Percentiles rank a stretch among this genome's conserved stretches.
Evolutionary conservation across 2,113 vertebrate species (phyloP).

Genomic region (Anser brachyrhynchus): DNA sequence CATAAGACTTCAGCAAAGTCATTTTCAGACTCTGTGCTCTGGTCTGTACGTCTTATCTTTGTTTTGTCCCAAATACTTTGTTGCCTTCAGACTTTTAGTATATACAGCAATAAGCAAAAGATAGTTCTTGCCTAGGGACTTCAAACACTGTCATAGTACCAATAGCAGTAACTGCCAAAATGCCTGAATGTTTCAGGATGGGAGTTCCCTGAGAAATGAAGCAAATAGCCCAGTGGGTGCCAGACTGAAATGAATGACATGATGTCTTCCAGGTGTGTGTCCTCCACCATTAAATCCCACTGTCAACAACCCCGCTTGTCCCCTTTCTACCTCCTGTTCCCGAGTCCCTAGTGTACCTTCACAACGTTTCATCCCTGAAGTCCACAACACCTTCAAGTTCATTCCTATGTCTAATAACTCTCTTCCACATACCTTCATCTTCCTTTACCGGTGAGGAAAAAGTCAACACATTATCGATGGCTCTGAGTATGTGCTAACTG

Average conservation of each 20-base stretch:
- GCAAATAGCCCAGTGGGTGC: neutral
- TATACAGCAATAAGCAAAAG: neutral
- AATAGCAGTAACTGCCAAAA: neutral
- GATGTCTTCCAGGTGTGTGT: slow-evolving; percentile 16
- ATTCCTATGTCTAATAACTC: neutral
- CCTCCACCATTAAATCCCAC: neutral
- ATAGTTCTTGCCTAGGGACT: neutral
- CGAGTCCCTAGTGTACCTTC: neutral
- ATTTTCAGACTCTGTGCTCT: neutral
- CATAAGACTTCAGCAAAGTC: neutral
- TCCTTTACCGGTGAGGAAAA: neutral
- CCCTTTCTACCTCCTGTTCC: neutral
- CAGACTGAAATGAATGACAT: neutral
- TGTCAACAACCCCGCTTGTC: neutral
- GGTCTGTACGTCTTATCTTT: neutral
- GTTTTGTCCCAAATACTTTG: neutral
- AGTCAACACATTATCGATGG: neutral
- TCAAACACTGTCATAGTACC: neutral
- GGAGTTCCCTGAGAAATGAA: slow-evolving; percentile 14
- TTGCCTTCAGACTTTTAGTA: neutral
- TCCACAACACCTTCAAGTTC: neutral
- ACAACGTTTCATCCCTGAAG: neutral
- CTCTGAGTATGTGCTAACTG: neutral
- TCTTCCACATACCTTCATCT: neutral
- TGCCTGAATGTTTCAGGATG: neutral